phyloP scores from a whole-genome alignment of 2,888 invertebrate genomes.

The Pemphredon lugubris region DNA sequence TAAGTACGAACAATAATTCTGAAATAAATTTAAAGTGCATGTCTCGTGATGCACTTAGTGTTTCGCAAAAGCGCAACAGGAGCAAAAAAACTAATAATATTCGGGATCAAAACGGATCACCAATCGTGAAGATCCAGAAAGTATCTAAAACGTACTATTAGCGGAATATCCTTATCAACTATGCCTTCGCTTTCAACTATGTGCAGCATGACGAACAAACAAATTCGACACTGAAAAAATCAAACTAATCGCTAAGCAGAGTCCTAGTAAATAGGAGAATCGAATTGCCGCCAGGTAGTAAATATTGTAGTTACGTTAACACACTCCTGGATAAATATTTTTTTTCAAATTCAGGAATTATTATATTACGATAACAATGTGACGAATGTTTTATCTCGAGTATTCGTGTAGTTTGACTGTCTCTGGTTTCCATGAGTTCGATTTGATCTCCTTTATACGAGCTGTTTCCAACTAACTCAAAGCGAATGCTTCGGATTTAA shows the following conservation, averaged over 20 bases:
- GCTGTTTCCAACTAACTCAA: constrained; percentile 43
- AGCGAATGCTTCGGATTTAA: constrained; percentile 49
- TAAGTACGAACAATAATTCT: constrained; percentile 66
- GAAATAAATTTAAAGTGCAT: constrained; percentile 64
- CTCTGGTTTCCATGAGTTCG: constrained; percentile 36
- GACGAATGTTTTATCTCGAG: not conserved
- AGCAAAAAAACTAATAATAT: constrained; percentile 63
- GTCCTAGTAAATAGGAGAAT: constrained; percentile 45
- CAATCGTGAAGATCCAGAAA: constrained; percentile 57
- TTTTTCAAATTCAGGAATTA: not conserved
- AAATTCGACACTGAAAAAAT: constrained; percentile 59
- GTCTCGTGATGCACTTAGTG: constrained; percentile 69
- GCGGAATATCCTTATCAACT: constrained; percentile 58
- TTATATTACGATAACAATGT: constrained; percentile 3
- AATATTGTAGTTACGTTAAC: constrained; percentile 17
- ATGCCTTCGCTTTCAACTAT: constrained; percentile 60
- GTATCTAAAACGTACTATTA: constrained; percentile 60
- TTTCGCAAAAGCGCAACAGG: constrained; percentile 68
- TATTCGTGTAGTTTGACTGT: not conserved
- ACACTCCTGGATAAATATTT: constrained; percentile 22
- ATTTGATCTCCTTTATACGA: constrained; percentile 46
- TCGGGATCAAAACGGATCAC: constrained; percentile 53
- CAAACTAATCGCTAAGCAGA: constrained; percentile 57
- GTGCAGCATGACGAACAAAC: constrained; percentile 64
- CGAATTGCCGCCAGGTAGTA: constrained; percentile 25